These are phyloP conservation scores for Trichonephila clavipes DNA, from an alignment of 1,140 invertebrate species.

Conservation along the genomic window DNA sequence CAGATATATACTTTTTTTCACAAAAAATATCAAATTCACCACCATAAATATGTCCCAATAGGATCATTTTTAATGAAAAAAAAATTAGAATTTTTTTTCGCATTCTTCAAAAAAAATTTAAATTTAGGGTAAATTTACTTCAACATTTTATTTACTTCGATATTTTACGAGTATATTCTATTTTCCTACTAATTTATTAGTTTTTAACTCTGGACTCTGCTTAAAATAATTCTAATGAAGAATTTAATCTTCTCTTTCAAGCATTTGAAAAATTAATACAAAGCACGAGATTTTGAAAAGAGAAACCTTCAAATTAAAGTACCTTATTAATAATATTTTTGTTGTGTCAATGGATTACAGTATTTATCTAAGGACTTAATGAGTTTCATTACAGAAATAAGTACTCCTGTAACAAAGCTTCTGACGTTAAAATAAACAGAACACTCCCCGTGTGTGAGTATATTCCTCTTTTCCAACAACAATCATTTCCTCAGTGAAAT, in stretches of 20 bases:
- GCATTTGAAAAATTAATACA: not conserved
- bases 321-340: conserved; percentile 27
- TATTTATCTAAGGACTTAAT: conserved; percentile 37
- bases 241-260: not conserved
- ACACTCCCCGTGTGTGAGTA: not conserved
- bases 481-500: not conserved
- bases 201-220: too few relatives aligned
- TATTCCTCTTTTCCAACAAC: not conserved
- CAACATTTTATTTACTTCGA: too few relatives aligned
- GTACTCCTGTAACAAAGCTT: conserved; percentile 4
- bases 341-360: conserved; percentile 8
- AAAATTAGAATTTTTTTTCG: too few relatives aligned
- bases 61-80: too few relatives aligned
- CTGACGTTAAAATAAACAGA: not conserved
- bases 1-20: too few relatives aligned
- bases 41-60: too few relatives aligned
- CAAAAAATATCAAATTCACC: too few relatives aligned
- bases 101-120: too few relatives aligned
- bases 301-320: not conserved
- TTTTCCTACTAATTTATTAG: too few relatives aligned
- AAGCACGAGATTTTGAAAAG: not conserved
- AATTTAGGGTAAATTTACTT: too few relatives aligned
- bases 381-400: conserved; percentile 26
- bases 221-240: not conserved
- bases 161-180: too few relatives aligned